Evolutionary conservation across 2,797 vertebrate genomes (phyloP), one percentile per base, ranked within the genome.

Genomic region (Poeciliopsis presidionis): DNA sequence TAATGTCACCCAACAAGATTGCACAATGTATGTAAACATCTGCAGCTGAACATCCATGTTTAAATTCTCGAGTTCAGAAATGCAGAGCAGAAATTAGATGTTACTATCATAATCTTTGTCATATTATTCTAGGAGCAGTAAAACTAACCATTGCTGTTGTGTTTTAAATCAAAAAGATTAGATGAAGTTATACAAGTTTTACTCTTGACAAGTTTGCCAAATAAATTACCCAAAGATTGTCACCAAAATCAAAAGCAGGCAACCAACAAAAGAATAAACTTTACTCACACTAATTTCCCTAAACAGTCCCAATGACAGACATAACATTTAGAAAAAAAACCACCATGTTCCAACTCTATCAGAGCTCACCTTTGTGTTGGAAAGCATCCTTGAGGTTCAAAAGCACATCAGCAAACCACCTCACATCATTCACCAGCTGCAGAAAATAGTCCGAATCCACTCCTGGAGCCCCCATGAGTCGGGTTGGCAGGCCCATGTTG

Each of bases 391-490:
- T 99, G 86, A 99, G 96, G 88, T 93, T 96, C 1, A 97, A 95
- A 45, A 99, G 94, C 85, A 98, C 96, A 33, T 98, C 97, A 7
- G 98, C 97, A 82, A 99, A 99, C 90, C 94, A 96, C 72, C 98
- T 95, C 84, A 99, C 97, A 80, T 99, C 98, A 12, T 96, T 97
- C 87, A 98, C 97, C 92, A 99, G 94, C 84, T 97, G 96, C 95
- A 97, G 97, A 65, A 99, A 97, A 61, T 98, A 99, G 71, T 98
- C 97, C 1, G 97, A 97, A 88, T 99, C 97, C 88, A 96, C 96
- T 86, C 95, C 92, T 0, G 96, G 93, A 72, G 91, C 93, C 67
- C 95, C 96, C 72, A 93, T 93, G 82, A 93, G 89, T 71, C 94
- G 93, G 0, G 96, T 93, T 41, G 93, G 96, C 61, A 97, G 95